These are phyloP conservation scores for Lepilemur ruficaudatus DNA, from an alignment of 2,797 vertebrate species.

Conservation along the genomic window DNA sequence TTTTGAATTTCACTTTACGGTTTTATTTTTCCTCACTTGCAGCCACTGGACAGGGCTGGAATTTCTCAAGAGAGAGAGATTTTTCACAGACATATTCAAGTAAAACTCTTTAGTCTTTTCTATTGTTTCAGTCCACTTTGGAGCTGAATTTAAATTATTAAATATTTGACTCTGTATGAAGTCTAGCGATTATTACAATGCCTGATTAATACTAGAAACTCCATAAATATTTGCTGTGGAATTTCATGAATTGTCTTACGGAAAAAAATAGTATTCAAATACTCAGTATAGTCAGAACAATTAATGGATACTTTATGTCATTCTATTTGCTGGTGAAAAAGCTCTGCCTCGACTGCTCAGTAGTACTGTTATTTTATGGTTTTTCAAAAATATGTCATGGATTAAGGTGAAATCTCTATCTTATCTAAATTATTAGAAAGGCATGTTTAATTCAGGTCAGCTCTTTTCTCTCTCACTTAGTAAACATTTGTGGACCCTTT, in stretches of 20 bases:
- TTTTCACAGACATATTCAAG: background rate
- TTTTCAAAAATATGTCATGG: background rate
- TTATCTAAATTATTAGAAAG: background rate
- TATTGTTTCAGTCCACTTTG: background rate
- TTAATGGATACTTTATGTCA: background rate
- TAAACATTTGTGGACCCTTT: background rate
- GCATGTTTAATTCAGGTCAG: background rate
- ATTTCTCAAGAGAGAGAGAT: background rate
- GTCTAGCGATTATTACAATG: background rate
- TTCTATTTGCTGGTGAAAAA: background rate
- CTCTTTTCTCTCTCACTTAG: background rate
- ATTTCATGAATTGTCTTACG: background rate
- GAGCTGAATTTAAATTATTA: constrained; percentile 1
- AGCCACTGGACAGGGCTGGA: background rate
- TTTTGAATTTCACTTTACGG: constrained; percentile 56
- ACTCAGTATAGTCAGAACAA: background rate
- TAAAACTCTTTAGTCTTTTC: background rate
- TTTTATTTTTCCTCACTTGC: constrained; percentile 20
- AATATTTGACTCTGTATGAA: background rate
- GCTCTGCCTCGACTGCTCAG: background rate
- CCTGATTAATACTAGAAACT: background rate
- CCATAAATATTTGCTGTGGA: background rate
- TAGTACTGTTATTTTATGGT: background rate
- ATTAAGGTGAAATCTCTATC: background rate
- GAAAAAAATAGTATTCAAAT: background rate